These are phyloP conservation scores for Caenorhabditis sp. DNA, from an alignment of 2,888 invertebrate genomes.

Conservation along the genomic window DNA sequence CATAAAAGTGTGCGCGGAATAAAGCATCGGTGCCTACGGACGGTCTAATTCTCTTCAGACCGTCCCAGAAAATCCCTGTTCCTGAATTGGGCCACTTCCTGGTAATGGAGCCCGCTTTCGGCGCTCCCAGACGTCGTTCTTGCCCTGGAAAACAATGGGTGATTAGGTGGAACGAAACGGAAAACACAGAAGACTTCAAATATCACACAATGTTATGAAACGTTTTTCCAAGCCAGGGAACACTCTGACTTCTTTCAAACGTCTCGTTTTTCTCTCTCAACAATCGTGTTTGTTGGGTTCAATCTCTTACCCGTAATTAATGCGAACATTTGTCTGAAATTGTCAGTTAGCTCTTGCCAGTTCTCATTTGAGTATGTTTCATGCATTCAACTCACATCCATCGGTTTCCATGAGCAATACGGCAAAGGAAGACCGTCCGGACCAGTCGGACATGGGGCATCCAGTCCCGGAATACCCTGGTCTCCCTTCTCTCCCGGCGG, in stretches of 20 bases:
- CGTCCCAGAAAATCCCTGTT: constrained; percentile 11
- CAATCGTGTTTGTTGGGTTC: not conserved
- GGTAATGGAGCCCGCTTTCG: constrained; percentile 60
- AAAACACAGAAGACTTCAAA: not conserved
- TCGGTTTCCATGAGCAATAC: constrained; percentile 84
- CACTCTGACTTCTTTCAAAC: constrained; percentile 59
- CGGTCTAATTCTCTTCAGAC: constrained; percentile 16
- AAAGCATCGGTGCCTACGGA: constrained; percentile 22
- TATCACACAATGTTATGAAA: constrained; percentile 18
- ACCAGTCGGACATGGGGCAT: constrained; percentile 98
- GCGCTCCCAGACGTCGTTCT: constrained; percentile 64
- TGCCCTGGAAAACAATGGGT: constrained; percentile 62
- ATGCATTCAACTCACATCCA: constrained; percentile 66
- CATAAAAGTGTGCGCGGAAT: constrained; percentile 31
- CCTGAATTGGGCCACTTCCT: constrained; percentile 39
- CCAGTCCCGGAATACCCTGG: constrained; percentile 92
- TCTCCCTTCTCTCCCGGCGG: constrained; percentile 72
- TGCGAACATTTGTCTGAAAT: constrained; percentile 70
- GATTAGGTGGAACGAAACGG: too few relatives aligned
- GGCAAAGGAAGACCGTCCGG: constrained; percentile 95
- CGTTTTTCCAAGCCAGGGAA: constrained; percentile 52
- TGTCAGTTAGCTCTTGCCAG: too few relatives aligned
- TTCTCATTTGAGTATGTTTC: not conserved
- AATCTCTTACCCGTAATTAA: constrained; percentile 69
- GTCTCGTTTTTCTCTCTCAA: constrained; percentile 16